Evolutionary conservation across 2,888 invertebrate species (phyloP).

Genomic region (Brenthis hecate): DNA sequence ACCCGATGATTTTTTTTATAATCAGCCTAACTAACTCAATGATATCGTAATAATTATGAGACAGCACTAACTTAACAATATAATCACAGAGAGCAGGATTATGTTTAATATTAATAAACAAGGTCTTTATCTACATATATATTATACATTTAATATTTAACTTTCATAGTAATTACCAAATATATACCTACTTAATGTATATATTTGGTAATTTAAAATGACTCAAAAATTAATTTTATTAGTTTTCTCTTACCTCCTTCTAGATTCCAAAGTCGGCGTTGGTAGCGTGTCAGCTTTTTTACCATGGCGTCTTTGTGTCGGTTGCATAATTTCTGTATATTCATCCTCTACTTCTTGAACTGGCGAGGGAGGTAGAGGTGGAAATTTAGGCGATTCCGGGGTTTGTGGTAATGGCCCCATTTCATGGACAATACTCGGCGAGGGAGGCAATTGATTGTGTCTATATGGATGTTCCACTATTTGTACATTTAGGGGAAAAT

Average conservation of each 20-base stretch:
- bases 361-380: conserved; percentile 91
- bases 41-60: no score
- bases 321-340: conserved; percentile 85
- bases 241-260: conserved; percentile 63
- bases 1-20: no score
- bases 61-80: no score
- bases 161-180: no score
- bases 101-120: no score
- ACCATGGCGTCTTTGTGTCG: conserved; percentile 72
- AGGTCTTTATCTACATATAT: no score
- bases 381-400: conserved; percentile 83
- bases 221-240: neutral
- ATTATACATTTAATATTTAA: neutral
- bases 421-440: conserved; percentile 68
- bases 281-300: conserved; percentile 82
- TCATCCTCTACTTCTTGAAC: conserved; percentile 90
- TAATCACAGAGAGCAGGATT: no score
- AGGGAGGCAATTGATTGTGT: conserved; percentile 71
- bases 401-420: conserved; percentile 77
- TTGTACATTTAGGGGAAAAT: conserved; percentile 85
- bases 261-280: conserved; percentile 73
- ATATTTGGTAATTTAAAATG: neutral
- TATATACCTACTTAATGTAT: no score
- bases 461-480: conserved; percentile 83
- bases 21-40: no score